Evolutionary conservation across 2,113 vertebrate genomes (phyloP), one percentile per base, ranked within the genome.

Genomic region (Leucoraja erinaceus): DNA sequence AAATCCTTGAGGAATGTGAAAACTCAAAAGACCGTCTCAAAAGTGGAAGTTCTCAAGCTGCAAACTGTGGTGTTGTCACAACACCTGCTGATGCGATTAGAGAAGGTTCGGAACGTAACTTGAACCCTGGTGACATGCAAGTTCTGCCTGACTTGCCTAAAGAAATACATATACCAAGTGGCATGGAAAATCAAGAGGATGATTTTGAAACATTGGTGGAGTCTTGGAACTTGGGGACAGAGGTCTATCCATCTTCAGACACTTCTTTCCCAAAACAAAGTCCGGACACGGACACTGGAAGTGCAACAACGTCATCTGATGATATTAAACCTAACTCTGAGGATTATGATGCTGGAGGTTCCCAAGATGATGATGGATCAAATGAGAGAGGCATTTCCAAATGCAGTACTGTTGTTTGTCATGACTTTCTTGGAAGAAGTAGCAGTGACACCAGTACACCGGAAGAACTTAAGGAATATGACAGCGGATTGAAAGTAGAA

Each of bases 371-470:
- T 14, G 98, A 99, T 94, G 97, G 98, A 94, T 98, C 97, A 92
- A 98, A 98, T 9, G 98, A 98, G 93, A 95, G 97, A 79, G 98
- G 98, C 0, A 95, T 97, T 93, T 99, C 98, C 94, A 99, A 98
- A 94, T 99, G 98, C n/a, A 97, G 99, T 94, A 99, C 98, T 6
- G 97, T 98, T 96, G 95, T 98, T 84, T 99, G 99, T 94, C 98
- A 97, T 0, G 99, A 99, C 95, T 99, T 99, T 95, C 95, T 99
- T 93, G 99, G 99, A 14, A 97, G 98, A 94, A 99, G 99, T 93
- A 99, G 99, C 94, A 99, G 99, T 91, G 99, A 99, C 94, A 99
- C 99, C 0, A 99, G 99, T 95, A 99, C 99, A 28, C 99, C 99
- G 0, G 99, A 99, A 94, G 99, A 99, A 95, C 93, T 99, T 74